A percentile compares a stretch with the other conserved stretches of the same genome.
These are phyloP conservation scores for Perodicticus potto DNA, from an alignment of 2,797 vertebrate genomes.

Conservation along the genomic window DNA sequence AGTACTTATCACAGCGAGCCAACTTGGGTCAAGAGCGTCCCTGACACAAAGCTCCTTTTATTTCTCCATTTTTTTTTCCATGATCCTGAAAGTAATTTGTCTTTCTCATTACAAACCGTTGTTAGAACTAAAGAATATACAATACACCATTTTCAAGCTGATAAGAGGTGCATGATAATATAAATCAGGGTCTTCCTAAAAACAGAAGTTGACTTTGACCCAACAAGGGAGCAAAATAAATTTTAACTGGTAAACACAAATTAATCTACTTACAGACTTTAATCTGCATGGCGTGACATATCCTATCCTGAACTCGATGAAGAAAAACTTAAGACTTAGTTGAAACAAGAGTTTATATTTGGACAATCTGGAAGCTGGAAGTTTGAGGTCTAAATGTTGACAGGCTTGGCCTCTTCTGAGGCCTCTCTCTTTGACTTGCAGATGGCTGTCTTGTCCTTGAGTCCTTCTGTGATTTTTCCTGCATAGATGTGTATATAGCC, in stretches of 20 bases:
- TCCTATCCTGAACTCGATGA: neutral
- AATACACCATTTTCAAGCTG: neutral
- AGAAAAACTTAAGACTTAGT: neutral
- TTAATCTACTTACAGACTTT: neutral
- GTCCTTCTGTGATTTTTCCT: neutral
- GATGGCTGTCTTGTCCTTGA: neutral
- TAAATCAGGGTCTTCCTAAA: neutral
- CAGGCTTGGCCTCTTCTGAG: neutral
- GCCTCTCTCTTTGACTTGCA: neutral
- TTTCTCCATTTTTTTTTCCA: neutral
- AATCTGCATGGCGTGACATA: neutral
- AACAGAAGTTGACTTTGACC: neutral
- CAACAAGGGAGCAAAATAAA: neutral
- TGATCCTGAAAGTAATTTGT: neutral
- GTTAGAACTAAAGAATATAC: neutral
- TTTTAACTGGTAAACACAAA: neutral
- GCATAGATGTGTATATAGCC: no score
- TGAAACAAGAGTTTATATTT: neutral
- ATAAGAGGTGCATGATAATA: neutral
- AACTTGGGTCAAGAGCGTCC: neutral
- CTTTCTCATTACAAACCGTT: neutral
- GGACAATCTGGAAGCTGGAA: neutral
- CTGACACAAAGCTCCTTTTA: neutral
- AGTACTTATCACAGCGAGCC: neutral
- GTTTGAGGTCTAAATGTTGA: neutral